Evolutionary conservation across 35 echinoderm and acorn worm species (phyloP).

Genomic region (Apostichopus japonicus): DNA sequence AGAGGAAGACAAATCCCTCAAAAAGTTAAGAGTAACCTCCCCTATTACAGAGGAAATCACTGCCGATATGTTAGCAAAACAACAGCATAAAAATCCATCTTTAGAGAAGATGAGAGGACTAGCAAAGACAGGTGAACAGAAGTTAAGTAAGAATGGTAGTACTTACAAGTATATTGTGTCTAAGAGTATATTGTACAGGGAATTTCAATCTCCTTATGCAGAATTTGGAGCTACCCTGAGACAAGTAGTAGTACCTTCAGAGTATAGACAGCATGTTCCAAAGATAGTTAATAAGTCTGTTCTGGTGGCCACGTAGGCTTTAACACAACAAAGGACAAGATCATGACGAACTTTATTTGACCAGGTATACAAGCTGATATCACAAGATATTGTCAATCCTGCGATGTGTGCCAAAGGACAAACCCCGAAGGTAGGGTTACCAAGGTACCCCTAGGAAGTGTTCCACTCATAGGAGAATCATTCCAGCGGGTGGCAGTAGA

Average conservation of each 20-base stretch:
- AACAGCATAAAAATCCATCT: background rate
- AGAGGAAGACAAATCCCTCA: background rate
- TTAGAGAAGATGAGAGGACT: background rate
- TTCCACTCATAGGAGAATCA: conserved; percentile 63
- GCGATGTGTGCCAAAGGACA: conserved; percentile 74
- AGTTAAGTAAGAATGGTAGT: background rate
- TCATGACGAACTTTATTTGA: conserved; percentile 77
- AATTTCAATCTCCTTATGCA: background rate
- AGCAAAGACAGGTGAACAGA: background rate
- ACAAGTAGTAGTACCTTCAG: conserved; percentile 62
- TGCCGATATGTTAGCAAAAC: background rate
- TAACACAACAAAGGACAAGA: conserved; percentile 63
- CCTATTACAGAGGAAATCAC: background rate
- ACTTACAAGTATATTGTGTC: background rate
- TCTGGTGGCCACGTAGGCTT: conserved; percentile 67
- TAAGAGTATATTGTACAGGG: background rate
- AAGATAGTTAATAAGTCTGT: conserved; percentile 65
- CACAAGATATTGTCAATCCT: conserved; percentile 56
- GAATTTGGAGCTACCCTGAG: conserved; percentile 31
- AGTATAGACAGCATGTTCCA: conserved; percentile 43
- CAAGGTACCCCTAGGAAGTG: conserved; percentile 51
- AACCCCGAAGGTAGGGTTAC: conserved; percentile 65
- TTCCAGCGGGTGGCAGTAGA: conserved; percentile 72
- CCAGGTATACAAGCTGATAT: conserved; percentile 66
- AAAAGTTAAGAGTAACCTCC: background rate